Percentiles rank a stretch among this genome's conserved stretches.
Evolutionary conservation across 2,113 vertebrate genomes (phyloP).

Genomic region (Phaethon lepturus): DNA sequence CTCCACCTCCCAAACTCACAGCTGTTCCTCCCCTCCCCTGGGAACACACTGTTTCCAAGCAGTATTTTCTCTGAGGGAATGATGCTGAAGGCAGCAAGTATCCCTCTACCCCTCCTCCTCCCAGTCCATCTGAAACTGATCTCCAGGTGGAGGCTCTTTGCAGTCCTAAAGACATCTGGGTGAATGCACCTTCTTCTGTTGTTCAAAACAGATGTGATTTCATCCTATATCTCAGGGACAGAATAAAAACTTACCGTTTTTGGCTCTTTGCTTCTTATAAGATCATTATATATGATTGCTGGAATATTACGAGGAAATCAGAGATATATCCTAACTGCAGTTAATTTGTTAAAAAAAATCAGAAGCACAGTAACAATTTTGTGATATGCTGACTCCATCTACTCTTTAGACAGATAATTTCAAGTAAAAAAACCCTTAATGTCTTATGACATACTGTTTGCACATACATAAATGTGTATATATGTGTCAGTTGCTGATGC

Average conservation of each 20-base stretch:
- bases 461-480: not conserved
- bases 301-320: not conserved
- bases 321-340: not conserved
- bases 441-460: not conserved
- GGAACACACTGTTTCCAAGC: not conserved
- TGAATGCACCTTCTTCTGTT: not conserved
- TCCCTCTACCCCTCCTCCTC: accelerated
- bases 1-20: not conserved
- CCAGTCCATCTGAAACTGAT: not conserved
- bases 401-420: not conserved
- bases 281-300: not conserved
- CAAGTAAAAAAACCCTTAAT: not conserved
- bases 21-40: not conserved
- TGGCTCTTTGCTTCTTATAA: not conserved
- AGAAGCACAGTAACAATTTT: not conserved
- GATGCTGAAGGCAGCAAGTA: not conserved
- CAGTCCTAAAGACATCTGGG: not conserved
- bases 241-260: not conserved
- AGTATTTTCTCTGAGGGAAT: not conserved
- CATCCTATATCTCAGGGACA: not conserved
- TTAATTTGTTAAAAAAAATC: not conserved
- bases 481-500: not conserved
- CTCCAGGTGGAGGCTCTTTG: not conserved
- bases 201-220: not conserved
- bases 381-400: not conserved